Evolutionary conservation across 2,888 invertebrate species (phyloP).

Genomic region (Xylota segnis): DNA sequence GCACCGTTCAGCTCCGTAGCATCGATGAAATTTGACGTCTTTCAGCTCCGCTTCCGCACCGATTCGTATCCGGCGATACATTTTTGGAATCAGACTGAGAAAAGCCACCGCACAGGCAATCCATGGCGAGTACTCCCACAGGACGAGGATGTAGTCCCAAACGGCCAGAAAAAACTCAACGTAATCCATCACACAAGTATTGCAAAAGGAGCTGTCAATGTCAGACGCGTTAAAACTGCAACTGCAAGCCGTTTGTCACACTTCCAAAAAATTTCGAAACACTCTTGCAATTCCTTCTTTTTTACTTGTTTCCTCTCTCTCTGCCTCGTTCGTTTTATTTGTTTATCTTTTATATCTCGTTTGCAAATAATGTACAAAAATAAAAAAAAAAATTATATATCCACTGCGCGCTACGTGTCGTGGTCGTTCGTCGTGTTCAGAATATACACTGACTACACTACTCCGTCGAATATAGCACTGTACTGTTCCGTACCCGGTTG

Average conservation of each 20-base stretch:
- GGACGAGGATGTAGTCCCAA: conserved; percentile 78
- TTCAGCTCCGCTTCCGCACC: conserved; percentile 81
- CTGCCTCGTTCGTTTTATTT: conserved; percentile 62
- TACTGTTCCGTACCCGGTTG: conserved; percentile 63
- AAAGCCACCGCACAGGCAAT: conserved; percentile 80
- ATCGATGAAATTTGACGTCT: conserved; percentile 81
- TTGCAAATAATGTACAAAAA: conserved; percentile 67
- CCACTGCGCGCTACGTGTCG: conserved; percentile 77
- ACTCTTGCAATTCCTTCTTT: conserved; percentile 15
- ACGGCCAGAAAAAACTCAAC: conserved; percentile 77
- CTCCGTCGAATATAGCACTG: conserved; percentile 48
- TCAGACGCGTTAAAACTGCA: conserved; percentile 23
- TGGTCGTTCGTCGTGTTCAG: conserved; percentile 79
- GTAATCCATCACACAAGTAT: conserved; percentile 77
- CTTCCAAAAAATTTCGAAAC: conserved; percentile 55
- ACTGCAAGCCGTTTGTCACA: conserved; percentile 37
- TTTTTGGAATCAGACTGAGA: conserved; percentile 82
- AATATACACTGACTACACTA: conserved; percentile 77
- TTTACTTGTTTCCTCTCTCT: conserved; percentile 68
- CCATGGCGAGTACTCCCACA: conserved; percentile 80
- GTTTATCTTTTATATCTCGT: conserved; percentile 73
- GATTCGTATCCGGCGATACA: conserved; percentile 80
- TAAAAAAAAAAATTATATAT: conserved; percentile 52
- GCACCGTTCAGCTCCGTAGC: conserved; percentile 83
- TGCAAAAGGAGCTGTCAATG: conserved; percentile 33